Base-by-base conservation (phyloP, 2,888 invertebrate species). In the Drosophila basisetae region DNA sequence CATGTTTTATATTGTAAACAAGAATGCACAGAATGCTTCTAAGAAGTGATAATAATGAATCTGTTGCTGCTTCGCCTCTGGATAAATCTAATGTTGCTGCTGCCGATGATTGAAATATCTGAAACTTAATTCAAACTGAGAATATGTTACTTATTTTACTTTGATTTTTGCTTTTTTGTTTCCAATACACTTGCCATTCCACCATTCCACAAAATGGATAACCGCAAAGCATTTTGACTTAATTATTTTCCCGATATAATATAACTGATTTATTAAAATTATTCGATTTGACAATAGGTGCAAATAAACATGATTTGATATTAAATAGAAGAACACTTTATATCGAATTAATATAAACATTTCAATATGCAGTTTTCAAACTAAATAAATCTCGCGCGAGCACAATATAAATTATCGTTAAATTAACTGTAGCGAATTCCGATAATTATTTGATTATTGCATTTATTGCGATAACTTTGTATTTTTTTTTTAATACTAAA, bases 401-500 rank as follows among this genome's bases (percentile, higher is more conserved):
- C 30, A 5, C 39, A n/a, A 9, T 30, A 30, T 9, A 18, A 54
- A 25, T 6, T 10, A 10, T 56, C 56, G 56, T 39, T 39, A 13
- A 30, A 2, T 30, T 55, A 18, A 30, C 13, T n/a, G 11, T n/a
- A 9, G n/a, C 9, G n/a, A 30, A 16, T 25, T 7, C 30, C 56
- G 39, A 56, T 28, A 39, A 9, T 2, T 6, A 18, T 25, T 16
- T 25, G 16, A 16, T 16, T 16, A 5, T 2, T 11, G 54, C 25
- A 25, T 35, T 22, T 33, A 22, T 35, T 25, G 33, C 52, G 22
- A 35, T 2, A 54, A 9, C 18, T 54, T 18, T 28, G 54, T 55
- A n/a, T 55, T 37, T 55, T 56, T 22, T 22, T 22, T 55, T 39
- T 39, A 39, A 56, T 39, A 30, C 56, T 56, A 56, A 7, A 56